phyloP scores from a whole-genome alignment of 2,113 vertebrate species.

The Echinops telfairi region DNA sequence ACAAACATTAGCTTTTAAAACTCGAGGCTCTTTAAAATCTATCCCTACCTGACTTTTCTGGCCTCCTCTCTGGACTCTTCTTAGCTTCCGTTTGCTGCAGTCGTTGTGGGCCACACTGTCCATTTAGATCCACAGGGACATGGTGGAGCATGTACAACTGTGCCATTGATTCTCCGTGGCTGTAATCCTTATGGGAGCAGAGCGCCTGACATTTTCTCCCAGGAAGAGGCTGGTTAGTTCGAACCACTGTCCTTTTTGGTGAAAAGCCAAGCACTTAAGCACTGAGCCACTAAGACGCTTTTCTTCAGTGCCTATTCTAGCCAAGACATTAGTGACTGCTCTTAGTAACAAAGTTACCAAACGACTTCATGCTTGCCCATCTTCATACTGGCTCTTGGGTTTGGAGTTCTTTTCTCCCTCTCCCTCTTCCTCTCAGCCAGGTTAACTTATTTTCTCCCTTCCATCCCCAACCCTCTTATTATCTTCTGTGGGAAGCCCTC shows the following conservation, averaged over 20 bases:
- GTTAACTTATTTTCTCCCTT: not conserved
- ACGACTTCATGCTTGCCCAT: not conserved
- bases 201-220: not conserved
- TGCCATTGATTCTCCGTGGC: not conserved
- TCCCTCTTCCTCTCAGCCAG: not conserved
- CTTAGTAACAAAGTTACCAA: not conserved
- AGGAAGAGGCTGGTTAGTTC: not conserved
- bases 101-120: no score
- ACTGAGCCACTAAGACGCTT: not conserved
- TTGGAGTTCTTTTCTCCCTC: not conserved
- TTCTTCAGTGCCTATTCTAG: not conserved
- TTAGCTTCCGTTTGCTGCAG: not conserved
- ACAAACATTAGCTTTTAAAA: not conserved
- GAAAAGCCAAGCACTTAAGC: not conserved
- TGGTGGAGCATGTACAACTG: not conserved
- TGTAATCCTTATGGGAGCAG: not conserved
- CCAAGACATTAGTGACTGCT: not conserved
- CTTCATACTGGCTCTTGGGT: not conserved
- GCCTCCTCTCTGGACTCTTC: not conserved
- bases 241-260: not conserved
- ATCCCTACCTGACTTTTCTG: conserved; percentile 5
- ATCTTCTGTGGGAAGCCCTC: not conserved
- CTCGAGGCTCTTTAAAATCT: conserved; percentile 33
- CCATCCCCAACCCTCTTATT: not conserved
- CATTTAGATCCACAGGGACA: not conserved